Conservation (phyloP, 2,113 vertebrate genomes). For the Pholis gunnellus region DNA sequence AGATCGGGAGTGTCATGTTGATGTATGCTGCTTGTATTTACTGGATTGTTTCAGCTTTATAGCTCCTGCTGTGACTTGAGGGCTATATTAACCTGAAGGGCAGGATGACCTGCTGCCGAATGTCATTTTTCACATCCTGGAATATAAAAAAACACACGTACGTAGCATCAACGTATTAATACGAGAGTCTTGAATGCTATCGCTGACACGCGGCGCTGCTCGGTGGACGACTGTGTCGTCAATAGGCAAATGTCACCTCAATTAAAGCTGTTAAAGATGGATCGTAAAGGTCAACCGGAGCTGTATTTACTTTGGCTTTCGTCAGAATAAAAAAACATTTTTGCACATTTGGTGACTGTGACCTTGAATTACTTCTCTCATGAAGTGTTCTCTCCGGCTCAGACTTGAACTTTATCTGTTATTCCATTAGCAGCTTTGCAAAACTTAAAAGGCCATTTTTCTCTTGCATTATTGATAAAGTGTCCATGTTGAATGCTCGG, state of each 20-base stretch:
- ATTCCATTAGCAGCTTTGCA: conserved; percentile 47
- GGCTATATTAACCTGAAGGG: conserved; percentile 9
- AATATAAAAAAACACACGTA: conserved; percentile 1
- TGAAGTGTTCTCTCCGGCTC: background rate
- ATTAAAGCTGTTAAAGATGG: conserved; percentile 51
- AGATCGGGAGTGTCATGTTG: conserved; percentile 42
- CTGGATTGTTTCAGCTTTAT: conserved; percentile 45
- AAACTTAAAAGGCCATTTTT: conserved; percentile 26
- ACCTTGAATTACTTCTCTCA: background rate
- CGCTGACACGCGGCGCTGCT: conserved; percentile 8
- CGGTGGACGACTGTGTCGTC: conserved; percentile 28
- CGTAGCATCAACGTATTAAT: conserved; percentile 34
- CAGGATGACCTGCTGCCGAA: conserved; percentile 7
- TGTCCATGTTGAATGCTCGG: conserved; percentile 5
- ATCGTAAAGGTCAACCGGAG: conserved; percentile 33
- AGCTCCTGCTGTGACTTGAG: conserved; percentile 1
- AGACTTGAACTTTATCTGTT: conserved; percentile 33
- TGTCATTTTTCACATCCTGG: conserved; percentile 21
- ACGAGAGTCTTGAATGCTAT: conserved; percentile 46
- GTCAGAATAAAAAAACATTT: background rate
- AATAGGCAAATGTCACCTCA: conserved; percentile 58
- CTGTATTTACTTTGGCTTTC: conserved; percentile 13
- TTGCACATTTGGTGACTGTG: conserved; percentile 25
- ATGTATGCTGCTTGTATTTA: conserved; percentile 41
- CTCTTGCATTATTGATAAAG: conserved; percentile 65